Evolutionary conservation across 2,113 vertebrate genomes (phyloP).

Genomic region (Corydoras sp.): DNA sequence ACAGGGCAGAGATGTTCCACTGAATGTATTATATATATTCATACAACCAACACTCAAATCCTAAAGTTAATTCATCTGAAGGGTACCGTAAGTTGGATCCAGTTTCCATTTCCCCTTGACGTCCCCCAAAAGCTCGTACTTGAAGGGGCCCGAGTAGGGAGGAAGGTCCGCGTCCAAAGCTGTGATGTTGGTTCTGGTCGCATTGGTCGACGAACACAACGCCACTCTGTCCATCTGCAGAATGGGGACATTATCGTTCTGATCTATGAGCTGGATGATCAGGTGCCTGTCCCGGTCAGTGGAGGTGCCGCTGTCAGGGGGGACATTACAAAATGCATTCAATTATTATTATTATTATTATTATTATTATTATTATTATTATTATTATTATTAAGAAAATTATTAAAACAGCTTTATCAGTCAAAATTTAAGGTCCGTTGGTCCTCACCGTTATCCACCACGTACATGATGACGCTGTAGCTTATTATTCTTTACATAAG

Average conservation of each 20-base stretch:
- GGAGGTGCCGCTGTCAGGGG: constrained; percentile 47
- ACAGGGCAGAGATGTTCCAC: too few species aligned
- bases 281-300: constrained; percentile 46
- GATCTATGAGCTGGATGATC: constrained; percentile 32
- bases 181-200: constrained; percentile 48
- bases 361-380: too few species aligned
- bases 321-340: background rate
- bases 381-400: background rate
- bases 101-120: constrained; percentile 52
- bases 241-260: constrained; percentile 38
- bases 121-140: constrained; percentile 52
- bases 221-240: background rate
- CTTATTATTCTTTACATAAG: constrained; percentile 43
- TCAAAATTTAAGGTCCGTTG: background rate
- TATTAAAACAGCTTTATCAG: background rate
- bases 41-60: too few species aligned
- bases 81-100: constrained; percentile 49
- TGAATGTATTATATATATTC: too few species aligned
- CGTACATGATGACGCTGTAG: constrained; percentile 52
- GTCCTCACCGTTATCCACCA: constrained; percentile 56
- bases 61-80: background rate
- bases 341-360: too few species aligned
- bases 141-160: constrained; percentile 53
- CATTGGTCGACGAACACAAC: constrained; percentile 27
- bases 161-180: constrained; percentile 50